These are phyloP conservation scores for Tachina grossa DNA, from an alignment of 2,888 invertebrate species.

Conservation along the genomic window DNA sequence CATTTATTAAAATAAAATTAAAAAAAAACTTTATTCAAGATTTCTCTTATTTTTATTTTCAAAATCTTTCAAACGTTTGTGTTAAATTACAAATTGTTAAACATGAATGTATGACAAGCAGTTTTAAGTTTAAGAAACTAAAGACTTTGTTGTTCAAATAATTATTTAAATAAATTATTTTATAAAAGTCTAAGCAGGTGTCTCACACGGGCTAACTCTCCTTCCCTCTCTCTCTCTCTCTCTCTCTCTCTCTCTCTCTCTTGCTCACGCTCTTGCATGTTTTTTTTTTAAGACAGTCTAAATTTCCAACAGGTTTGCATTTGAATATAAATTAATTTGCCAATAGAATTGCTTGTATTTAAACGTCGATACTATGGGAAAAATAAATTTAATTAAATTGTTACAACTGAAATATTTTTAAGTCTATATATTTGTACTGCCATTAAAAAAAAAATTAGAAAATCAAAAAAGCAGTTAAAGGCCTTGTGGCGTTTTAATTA, in stretches of 20 bases:
- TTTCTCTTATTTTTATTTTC: neutral
- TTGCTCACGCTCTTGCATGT: neutral
- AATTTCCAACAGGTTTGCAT: neutral
- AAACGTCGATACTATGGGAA: conserved; percentile 26
- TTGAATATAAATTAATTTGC: conserved; percentile 32
- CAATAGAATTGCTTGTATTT: neutral
- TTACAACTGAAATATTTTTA: neutral
- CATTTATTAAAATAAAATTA: conserved; percentile 21
- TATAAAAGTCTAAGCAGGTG: conserved; percentile 13
- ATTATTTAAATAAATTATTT: conserved; percentile 65
- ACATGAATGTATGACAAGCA: conserved; percentile 62
- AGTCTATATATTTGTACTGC: neutral
- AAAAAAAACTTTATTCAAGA: conserved; percentile 5
- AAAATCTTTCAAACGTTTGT: conserved; percentile 11
- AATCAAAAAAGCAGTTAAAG: conserved; percentile 26
- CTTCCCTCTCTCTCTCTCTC: no score
- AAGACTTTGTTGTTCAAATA: conserved; percentile 63
- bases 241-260: neutral
- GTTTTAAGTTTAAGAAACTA: conserved; percentile 50
- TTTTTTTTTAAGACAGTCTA: neutral
- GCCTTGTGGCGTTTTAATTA: conserved; percentile 65
- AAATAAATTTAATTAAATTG: conserved; percentile 39
- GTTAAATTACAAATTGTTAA: conserved; percentile 58
- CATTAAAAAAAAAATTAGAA: conserved; percentile 8
- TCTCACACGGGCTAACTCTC: no score